Evolutionary conservation across 1,140 invertebrate genomes (phyloP), one percentile per base, ranked within the genome.

Genomic region (Drosophila serrata): DNA sequence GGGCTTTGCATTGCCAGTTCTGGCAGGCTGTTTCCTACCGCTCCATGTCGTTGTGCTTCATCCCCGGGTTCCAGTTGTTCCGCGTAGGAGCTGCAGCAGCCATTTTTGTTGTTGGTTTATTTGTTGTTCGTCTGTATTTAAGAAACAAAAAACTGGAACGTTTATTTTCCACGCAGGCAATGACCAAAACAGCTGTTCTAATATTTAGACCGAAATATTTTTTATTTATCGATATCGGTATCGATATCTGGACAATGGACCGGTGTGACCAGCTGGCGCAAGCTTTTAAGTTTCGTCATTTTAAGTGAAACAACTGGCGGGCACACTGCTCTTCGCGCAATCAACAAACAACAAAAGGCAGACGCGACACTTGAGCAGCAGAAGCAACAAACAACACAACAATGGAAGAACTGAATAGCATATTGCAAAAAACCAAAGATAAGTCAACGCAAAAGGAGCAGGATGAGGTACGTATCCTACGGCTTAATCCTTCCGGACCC

Each of bases 21-120:
- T 63, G 37, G 13, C 22, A 48, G 9, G 24, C 19, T 11, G 19
- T n/a, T 19, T 17, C 12, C 68, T 92, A 94, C 94, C 94, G 88
- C 86, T 94, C 93, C 39, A 91, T 67, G 43, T 90, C 95, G 75
- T 94, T 96, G 75, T 96, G 95, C 65, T 95, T 96, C 91, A 96
- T 96, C 57, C 95, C 94, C 13, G 95, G 93, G 90, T 92, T 93
- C 94, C 94, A 94, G 58, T 94, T 93, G 33, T 92, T 93, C 29
- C 93, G 91, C 59, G 93, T 92, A 9, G 91, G 82, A 31, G 45
- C 63, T 53, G 92, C 75, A 59, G 92, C 86, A 48, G 93, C 92
- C 93, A 93, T 94, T 31, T 13, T 64, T 6, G 17, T 55, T 15
- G 39, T 27, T n/a, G 45, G 17, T 46, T 48, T 63, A 24, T 6